Percentiles rank a stretch among this genome's conserved stretches.
phyloP scores from a whole-genome alignment of 2,888 invertebrate genomes.

The Criorhina ranunculi region DNA sequence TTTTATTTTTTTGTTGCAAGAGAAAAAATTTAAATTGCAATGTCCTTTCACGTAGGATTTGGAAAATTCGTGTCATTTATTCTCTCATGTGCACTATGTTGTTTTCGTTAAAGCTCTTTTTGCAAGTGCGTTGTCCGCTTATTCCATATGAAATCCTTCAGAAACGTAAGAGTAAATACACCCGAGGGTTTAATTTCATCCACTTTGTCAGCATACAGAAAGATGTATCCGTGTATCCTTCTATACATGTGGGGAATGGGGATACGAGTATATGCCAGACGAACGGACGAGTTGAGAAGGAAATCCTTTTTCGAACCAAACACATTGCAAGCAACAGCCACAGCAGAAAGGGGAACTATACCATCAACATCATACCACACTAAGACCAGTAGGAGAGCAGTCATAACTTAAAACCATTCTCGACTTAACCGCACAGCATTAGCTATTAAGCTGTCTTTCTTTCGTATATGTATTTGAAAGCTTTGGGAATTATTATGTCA shows the following conservation, averaged over 20 bases:
- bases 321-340: conserved; percentile 61
- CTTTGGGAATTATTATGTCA: conserved; percentile 72
- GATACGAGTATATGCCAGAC: conserved; percentile 53
- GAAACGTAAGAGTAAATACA: conserved; percentile 58
- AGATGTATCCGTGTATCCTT: conserved; percentile 53
- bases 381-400: conserved; percentile 56
- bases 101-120: conserved; percentile 49
- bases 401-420: conserved; percentile 75
- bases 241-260: conserved; percentile 11
- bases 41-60: conserved; percentile 40
- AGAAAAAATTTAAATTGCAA: conserved; percentile 51
- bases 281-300: conserved; percentile 22
- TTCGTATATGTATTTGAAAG: conserved; percentile 69
- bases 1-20: too few species aligned
- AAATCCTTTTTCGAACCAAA: conserved; percentile 53
- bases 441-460: conserved; percentile 73
- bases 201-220: conserved; percentile 67
- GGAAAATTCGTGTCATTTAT: conserved; percentile 61
- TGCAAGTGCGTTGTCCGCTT: conserved; percentile 41
- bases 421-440: conserved; percentile 75
- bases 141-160: conserved; percentile 63
- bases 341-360: neutral
- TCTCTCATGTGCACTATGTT: conserved; percentile 48
- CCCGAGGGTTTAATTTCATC: conserved; percentile 73
- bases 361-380: conserved; percentile 1